These are phyloP conservation scores for Leucophora obtusa DNA, from an alignment of 2,888 invertebrate genomes.

Conservation along the genomic window DNA sequence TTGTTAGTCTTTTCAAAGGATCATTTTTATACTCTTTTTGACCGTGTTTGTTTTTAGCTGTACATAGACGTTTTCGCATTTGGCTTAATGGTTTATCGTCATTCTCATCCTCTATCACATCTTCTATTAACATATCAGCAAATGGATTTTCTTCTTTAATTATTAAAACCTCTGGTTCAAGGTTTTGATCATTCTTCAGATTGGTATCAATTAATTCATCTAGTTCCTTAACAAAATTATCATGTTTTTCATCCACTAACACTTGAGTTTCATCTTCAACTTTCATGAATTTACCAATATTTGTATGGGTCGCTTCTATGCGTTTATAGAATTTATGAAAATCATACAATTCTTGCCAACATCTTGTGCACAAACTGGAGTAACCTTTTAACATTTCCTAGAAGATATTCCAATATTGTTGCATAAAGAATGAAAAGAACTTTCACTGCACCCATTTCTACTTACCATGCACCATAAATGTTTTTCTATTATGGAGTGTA, in stretches of 20 bases:
- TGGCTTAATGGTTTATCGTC: conserved; percentile 17
- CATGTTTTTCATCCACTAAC: not conserved
- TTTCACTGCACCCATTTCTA: not conserved
- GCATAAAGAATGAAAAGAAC: not conserved
- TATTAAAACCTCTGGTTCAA: conserved; percentile 16
- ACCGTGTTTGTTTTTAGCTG: not conserved
- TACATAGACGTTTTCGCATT: not conserved
- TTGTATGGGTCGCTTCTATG: conserved; percentile 38
- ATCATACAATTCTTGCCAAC: conserved; percentile 40
- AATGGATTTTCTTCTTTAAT: conserved; percentile 10
- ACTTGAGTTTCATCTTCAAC: not conserved
- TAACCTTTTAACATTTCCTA: not conserved
- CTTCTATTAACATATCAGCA: not conserved
- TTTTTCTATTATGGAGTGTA: conserved; percentile 27
- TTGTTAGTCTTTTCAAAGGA: conserved; percentile 40
- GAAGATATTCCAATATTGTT: not conserved
- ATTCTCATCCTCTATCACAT: too few relatives aligned
- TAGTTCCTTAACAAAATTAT: not conserved
- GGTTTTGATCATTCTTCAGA: not conserved
- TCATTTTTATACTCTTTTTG: conserved; percentile 7
- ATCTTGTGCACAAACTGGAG: conserved; percentile 34
- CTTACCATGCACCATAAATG: conserved; percentile 50
- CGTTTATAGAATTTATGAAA: conserved; percentile 55
- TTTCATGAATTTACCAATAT: conserved; percentile 35
- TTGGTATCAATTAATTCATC: not conserved